Conservation (phyloP, 2,113 vertebrate genomes). For the Macaca fascicularis region DNA sequence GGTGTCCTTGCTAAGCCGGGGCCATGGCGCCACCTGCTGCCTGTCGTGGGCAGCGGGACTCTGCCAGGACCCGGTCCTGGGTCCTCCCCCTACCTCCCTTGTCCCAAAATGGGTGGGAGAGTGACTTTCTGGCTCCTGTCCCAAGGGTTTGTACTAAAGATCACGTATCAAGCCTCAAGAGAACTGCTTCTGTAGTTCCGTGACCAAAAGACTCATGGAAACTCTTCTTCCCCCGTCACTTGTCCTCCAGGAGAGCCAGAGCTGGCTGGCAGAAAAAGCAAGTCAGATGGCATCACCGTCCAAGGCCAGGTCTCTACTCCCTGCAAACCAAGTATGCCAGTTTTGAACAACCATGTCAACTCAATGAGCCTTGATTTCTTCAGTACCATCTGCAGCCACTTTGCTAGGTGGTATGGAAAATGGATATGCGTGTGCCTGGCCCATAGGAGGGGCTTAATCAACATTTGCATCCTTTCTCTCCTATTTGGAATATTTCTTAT, state of each 20-base stretch:
- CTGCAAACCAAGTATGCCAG: neutral
- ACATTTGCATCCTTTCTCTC: fast-evolving
- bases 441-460: fast-evolving
- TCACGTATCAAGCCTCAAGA: neutral
- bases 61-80: neutral
- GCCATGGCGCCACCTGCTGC: conserved; percentile 83
- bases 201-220: neutral
- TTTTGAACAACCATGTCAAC: neutral
- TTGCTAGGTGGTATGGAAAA: neutral
- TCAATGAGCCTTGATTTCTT: neutral
- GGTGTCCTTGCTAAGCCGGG: conserved; percentile 63
- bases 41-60: conserved; percentile 5
- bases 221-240: neutral
- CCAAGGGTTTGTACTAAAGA: neutral
- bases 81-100: neutral
- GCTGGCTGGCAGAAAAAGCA: neutral
- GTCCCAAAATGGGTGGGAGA: neutral
- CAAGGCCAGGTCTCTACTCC: neutral
- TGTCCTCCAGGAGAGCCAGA: neutral
- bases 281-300: fast-evolving
- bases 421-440: fast-evolving
- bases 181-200: neutral
- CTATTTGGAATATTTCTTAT: fast-evolving
- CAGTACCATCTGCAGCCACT: neutral
- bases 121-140: neutral